Conservation (phyloP, 2,888 invertebrate genomes). For the Rhagonycha fulva region DNA sequence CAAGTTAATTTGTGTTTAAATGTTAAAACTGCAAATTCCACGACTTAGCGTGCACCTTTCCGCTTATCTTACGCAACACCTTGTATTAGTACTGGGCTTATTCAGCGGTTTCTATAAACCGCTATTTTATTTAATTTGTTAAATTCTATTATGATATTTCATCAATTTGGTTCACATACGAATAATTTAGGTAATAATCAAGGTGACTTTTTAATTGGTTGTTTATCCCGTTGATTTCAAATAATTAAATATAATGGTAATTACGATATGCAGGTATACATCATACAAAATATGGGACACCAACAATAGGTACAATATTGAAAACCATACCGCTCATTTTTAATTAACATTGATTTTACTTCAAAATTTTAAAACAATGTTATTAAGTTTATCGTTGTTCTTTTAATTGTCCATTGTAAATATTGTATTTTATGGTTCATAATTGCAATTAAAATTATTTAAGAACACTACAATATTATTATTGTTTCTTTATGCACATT, state of each 20-base stretch:
- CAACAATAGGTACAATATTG: background rate
- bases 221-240: background rate
- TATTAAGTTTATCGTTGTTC: background rate
- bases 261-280: background rate
- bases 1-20: slow-evolving; percentile 30
- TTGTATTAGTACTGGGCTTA: slow-evolving; percentile 20
- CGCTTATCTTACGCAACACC: slow-evolving; percentile 23
- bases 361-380: background rate
- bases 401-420: background rate
- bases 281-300: background rate
- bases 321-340: background rate
- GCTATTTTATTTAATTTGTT: background rate
- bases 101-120: background rate
- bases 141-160: background rate
- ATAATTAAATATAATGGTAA: background rate
- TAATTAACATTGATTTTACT: background rate
- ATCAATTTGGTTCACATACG: background rate
- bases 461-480: background rate
- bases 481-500: background rate
- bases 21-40: slow-evolving; percentile 28
- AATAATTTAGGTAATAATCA: background rate
- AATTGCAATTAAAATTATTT: background rate
- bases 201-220: background rate
- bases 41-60: slow-evolving; percentile 20
- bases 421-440: background rate